A percentile compares a stretch with the other conserved stretches of the same genome.
Evolutionary conservation across 2,113 vertebrate species (phyloP).

Genomic region (Nicator chloris): DNA sequence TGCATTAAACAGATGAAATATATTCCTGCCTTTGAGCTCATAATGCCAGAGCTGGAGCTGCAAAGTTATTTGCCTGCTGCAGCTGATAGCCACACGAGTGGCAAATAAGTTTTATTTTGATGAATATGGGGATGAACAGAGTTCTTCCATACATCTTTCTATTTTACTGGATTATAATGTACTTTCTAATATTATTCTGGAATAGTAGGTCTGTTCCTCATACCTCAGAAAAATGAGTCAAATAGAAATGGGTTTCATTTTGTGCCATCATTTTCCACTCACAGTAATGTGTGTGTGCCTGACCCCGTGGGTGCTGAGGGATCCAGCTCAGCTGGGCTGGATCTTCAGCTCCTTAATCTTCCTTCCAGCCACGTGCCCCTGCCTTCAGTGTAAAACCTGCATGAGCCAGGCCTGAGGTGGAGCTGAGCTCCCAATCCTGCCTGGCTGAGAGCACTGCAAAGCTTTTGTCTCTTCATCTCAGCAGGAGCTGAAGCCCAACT

Average conservation of each 20-base stretch:
- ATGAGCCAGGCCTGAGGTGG: background rate
- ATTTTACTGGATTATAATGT: background rate
- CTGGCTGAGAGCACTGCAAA: background rate
- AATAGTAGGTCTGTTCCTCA: background rate
- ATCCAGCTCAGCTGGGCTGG: background rate
- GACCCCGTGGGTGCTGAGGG: background rate
- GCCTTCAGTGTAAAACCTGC: background rate
- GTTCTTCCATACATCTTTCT: background rate
- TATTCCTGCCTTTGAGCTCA: background rate
- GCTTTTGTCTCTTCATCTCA: background rate
- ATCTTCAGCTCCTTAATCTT: background rate
- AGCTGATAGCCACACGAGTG: background rate
- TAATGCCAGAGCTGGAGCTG: background rate
- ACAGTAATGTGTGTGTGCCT: background rate
- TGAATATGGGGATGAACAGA: background rate
- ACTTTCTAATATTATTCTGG: background rate
- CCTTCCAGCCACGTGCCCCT: background rate
- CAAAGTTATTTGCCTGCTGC: background rate
- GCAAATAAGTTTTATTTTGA: slow-evolving; percentile 38
- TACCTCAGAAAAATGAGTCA: background rate
- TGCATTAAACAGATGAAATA: slow-evolving; percentile 20
- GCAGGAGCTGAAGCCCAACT: background rate
- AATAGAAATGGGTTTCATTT: background rate
- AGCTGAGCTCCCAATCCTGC: background rate
- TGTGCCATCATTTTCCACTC: background rate